These are phyloP conservation scores for Myopa tessellatipennis DNA, from an alignment of 2,888 invertebrate genomes.

Conservation along the genomic window DNA sequence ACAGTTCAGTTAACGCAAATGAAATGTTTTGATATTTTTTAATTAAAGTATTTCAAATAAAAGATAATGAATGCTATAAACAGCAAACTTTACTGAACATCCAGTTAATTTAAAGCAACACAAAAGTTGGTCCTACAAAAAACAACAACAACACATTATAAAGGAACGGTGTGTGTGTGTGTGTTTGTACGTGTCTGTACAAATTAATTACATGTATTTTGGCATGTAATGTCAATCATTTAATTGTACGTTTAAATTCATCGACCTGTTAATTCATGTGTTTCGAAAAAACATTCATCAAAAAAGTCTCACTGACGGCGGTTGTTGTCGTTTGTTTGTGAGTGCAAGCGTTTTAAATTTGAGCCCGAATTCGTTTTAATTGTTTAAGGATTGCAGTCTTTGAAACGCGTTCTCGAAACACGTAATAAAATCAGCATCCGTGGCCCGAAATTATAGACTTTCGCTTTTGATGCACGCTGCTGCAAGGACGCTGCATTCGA, in stretches of 20 bases:
- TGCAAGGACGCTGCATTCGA: too few relatives aligned
- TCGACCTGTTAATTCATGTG: constrained; percentile 15
- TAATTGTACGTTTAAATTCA: constrained; percentile 31
- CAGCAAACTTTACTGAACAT: too few relatives aligned
- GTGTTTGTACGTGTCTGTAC: constrained; percentile 3
- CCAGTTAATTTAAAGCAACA: too few relatives aligned
- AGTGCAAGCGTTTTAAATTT: too few relatives aligned
- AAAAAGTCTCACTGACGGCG: background rate
- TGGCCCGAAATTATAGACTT: too few relatives aligned
- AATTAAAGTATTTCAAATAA: too few relatives aligned
- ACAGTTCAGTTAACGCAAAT: background rate
- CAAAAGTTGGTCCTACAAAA: too few relatives aligned
- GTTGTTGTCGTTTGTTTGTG: background rate
- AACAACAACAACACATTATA: too few relatives aligned
- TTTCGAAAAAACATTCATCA: background rate
- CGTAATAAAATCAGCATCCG: too few relatives aligned
- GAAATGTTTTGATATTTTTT: too few relatives aligned
- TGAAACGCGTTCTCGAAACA: background rate
- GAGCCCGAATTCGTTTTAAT: background rate
- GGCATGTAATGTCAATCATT: constrained; percentile 37
- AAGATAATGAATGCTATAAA: too few relatives aligned
- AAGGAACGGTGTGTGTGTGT: background rate
- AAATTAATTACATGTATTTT: constrained; percentile 38
- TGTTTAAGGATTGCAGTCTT: background rate
- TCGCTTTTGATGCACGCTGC: too few relatives aligned